phyloP scores from a whole-genome alignment of 1,140 invertebrate species.

The Drosophila nannoptera region DNA sequence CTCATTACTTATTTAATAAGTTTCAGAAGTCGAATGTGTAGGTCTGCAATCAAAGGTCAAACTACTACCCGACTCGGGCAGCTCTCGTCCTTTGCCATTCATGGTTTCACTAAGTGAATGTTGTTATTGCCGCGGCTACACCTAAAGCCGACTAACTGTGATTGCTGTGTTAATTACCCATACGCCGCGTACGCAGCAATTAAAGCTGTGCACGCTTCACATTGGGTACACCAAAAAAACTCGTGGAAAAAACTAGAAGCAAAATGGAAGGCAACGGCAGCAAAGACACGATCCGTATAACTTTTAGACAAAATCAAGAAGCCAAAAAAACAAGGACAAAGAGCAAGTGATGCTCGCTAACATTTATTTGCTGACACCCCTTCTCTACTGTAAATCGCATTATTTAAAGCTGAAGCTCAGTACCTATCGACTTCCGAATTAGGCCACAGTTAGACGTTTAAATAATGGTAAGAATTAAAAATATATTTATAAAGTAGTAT shows the following conservation, averaged over 20 bases:
- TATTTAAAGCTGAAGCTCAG: too few species aligned
- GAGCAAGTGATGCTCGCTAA: conserved; percentile 2
- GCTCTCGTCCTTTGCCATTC: neutral
- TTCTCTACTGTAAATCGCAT: too few species aligned
- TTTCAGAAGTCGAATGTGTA: conserved; percentile 32
- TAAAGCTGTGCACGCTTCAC: conserved; percentile 37
- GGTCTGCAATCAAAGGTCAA: conserved; percentile 5
- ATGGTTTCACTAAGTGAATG: conserved; percentile 19
- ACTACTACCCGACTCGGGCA: neutral
- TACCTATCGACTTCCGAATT: too few species aligned
- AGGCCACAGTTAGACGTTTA: too few species aligned
- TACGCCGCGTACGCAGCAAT: conserved; percentile 49
- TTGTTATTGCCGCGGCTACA: conserved; percentile 33
- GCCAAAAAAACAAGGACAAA: conserved; percentile 22
- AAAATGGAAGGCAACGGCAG: conserved; percentile 34
- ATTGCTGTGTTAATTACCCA: conserved; percentile 65
- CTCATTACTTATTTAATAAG: conserved; percentile 50
- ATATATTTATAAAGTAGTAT: too few species aligned
- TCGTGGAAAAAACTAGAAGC: neutral
- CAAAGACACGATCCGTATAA: conserved; percentile 53
- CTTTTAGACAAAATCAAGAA: conserved; percentile 61
- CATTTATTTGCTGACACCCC: neutral
- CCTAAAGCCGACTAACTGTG: conserved; percentile 44
- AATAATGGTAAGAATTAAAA: too few species aligned
- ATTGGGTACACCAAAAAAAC: conserved; percentile 46